Evolutionary conservation across 2,797 vertebrate genomes (phyloP).

Genomic region (Pangasius macronema): DNA sequence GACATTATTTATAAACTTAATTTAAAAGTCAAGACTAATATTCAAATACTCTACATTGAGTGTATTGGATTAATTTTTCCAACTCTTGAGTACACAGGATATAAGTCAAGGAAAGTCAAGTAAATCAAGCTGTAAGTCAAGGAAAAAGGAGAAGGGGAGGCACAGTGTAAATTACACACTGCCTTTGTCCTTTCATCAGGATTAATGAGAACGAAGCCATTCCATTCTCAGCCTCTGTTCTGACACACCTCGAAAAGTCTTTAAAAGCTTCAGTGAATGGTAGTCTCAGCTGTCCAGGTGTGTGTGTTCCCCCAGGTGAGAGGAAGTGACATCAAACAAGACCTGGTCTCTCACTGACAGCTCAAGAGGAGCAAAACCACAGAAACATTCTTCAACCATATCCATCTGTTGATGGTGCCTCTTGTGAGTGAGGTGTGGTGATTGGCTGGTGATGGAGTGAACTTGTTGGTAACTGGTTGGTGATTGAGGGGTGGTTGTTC

Average conservation of each 20-base stretch:
- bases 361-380: slow-evolving; percentile 41
- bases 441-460: slow-evolving; percentile 20
- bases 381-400: slow-evolving; percentile 21
- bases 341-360: slow-evolving; percentile 60
- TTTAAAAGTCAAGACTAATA: background rate
- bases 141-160: slow-evolving; percentile 46
- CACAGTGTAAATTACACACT: slow-evolving; percentile 65
- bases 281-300: slow-evolving; percentile 76
- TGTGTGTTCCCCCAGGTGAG: slow-evolving; percentile 59
- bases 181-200: slow-evolving; percentile 66
- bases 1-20: background rate
- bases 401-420: slow-evolving; percentile 24
- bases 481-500: slow-evolving; percentile 23
- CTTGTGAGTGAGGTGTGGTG: slow-evolving; percentile 20
- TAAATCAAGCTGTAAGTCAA: slow-evolving; percentile 1
- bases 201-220: slow-evolving; percentile 69
- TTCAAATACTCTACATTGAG: background rate
- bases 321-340: slow-evolving; percentile 75
- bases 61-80: background rate
- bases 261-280: slow-evolving; percentile 52
- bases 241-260: slow-evolving; percentile 53
- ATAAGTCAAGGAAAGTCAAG: slow-evolving; percentile 34
- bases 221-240: slow-evolving; percentile 49
- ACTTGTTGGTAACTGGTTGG: slow-evolving; percentile 1
- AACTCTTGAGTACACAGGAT: background rate